Percentiles rank a stretch among this genome's conserved stretches.
Conservation (phyloP, 1,140 invertebrate species). For the Dendrolimus punctatus region DNA sequence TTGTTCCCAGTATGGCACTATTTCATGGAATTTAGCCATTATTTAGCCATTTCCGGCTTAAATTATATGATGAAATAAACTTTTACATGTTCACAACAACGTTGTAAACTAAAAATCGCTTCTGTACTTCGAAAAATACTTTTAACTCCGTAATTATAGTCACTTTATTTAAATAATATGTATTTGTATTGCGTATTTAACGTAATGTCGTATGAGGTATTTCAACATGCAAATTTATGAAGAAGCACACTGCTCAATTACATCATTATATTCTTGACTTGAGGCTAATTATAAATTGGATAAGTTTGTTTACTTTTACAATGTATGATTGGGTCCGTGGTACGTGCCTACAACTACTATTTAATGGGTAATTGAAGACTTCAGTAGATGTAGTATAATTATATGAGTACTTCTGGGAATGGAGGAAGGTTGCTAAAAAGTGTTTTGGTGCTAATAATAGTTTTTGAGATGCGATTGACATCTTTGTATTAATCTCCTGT, state of each 20-base stretch:
- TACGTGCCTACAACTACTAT: constrained; percentile 21
- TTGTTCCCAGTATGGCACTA: no score
- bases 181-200: constrained; percentile 9
- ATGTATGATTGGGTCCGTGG: constrained; percentile 8
- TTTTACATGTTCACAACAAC: no score
- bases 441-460: constrained; percentile 18
- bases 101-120: no score
- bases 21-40: no score
- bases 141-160: background rate
- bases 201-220: constrained; percentile 7
- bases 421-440: no score
- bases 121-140: no score
- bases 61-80: no score
- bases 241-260: constrained; percentile 29
- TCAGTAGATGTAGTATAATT: constrained; percentile 7
- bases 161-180: constrained; percentile 11
- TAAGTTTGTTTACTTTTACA: constrained; percentile 28
- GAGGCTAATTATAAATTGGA: constrained; percentile 21
- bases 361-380: constrained; percentile 19
- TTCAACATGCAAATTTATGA: constrained; percentile 24
- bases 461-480: no score
- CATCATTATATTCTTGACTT: constrained; percentile 21
- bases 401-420: no score
- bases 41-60: no score
- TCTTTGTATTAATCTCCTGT: no score